Conservation (phyloP, 37 sponge, comb jelly and placozoan species). For the Oopsacas minuta region DNA sequence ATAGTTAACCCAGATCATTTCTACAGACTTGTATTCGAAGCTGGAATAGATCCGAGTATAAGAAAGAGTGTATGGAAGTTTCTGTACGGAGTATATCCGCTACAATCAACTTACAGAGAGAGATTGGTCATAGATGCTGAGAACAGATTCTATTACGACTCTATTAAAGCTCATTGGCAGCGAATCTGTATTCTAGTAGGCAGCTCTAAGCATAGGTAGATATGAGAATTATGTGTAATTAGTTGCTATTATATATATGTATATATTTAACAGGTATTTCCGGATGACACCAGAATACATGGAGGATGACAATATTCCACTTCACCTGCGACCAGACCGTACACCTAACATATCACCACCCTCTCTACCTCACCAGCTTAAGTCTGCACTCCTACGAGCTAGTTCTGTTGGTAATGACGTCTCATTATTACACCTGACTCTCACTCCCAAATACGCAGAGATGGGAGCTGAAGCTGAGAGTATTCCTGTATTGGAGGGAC, state of each 20-base stretch:
- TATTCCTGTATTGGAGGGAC: background rate
- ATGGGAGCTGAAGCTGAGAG: background rate
- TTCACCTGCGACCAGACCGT: background rate
- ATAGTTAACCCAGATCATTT: background rate
- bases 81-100: conserved; percentile 54
- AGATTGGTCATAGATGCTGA: conserved; percentile 52
- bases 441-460: conserved; percentile 16
- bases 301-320: background rate
- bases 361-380: background rate
- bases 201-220: background rate
- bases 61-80: conserved; percentile 56
- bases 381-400: conserved; percentile 1
- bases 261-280: background rate
- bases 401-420: background rate
- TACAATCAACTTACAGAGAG: conserved; percentile 54
- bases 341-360: background rate
- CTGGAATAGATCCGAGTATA: conserved; percentile 38
- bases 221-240: background rate
- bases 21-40: conserved; percentile 21
- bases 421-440: background rate
- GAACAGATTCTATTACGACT: conserved; percentile 37
- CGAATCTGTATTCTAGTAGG: conserved; percentile 3
- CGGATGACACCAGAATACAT: conserved; percentile 1
- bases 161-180: conserved; percentile 46
- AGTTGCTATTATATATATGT: background rate